phyloP scores from a whole-genome alignment of 2,797 vertebrate species.

The Micrastur ruficollis region DNA sequence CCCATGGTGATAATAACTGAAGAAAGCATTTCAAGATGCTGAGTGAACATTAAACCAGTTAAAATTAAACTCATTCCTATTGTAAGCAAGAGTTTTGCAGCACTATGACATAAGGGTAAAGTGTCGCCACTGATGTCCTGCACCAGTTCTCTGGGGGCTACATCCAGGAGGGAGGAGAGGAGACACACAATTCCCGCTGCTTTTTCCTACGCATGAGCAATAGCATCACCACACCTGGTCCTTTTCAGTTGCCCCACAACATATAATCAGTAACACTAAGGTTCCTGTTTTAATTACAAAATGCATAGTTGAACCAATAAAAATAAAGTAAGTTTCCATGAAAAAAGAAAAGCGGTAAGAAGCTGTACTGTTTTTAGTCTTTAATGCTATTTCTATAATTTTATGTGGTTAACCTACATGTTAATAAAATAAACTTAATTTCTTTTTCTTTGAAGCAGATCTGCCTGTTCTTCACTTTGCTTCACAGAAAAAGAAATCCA shows the following conservation, averaged over 20 bases:
- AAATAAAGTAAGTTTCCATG: not conserved
- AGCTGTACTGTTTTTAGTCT: not conserved
- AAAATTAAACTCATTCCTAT: not conserved
- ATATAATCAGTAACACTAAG: not conserved
- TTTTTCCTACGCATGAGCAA: not conserved
- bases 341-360: not conserved
- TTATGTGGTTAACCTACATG: not conserved
- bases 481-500: not conserved
- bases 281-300: not conserved
- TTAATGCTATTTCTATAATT: not conserved
- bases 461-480: not conserved
- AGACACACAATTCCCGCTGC: not conserved
- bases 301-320: not conserved
- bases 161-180: not conserved
- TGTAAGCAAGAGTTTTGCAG: not conserved
- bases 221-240: accelerated
- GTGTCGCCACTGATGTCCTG: accelerated
- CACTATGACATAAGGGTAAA: not conserved
- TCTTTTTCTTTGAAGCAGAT: not conserved
- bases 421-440: not conserved
- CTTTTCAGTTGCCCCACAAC: not conserved
- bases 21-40: not conserved
- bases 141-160: not conserved
- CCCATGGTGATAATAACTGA: accelerated
- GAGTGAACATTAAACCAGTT: not conserved